Evolutionary conservation across 2,888 invertebrate genomes (phyloP), one percentile per base, ranked within the genome.

Genomic region (Ceratothoa steindachneri): DNA sequence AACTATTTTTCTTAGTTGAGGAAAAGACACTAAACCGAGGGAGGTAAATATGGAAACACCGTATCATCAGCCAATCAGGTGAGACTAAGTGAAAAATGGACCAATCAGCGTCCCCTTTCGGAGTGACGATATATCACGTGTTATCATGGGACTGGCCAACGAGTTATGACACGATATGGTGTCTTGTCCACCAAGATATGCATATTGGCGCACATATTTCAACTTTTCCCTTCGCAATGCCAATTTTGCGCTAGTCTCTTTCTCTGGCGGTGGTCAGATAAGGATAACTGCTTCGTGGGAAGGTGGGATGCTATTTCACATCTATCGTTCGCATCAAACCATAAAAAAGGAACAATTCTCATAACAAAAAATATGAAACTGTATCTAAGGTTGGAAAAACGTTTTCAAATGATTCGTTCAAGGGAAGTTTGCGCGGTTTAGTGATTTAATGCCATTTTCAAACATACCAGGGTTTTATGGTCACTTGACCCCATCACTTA

Each of bases 121-220:
- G 71, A 67, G 52, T 71, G 60, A 71, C 74, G 67, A 74, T 74
- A 74, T 67, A 71, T 74, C 74, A 74, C 67, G 67, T 67, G 71
- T 60, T 74, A 74, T 74, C 74, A 67, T 67, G 24, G 22, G 71
- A 71, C 74, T 74, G 74, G 71, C 67, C 74, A 69, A 55, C 55
- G 68, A 74, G 74, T 74, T 74, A 74, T 74, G 74, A 74, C 71
- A 68, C 60, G 74, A 74, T 74, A 74, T 30, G 71, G 68, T 15
- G 74, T 31, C 74, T 71, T 74, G 74, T 74, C 74, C 74, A 71
- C 67, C 67, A 51, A 74, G 71, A 74, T 74, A 74, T 74, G 74
- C 74, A 74, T 74, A 74, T 74, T 74, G 74, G 55, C 29, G 28
- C 71, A 55, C 74, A 74, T 74, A 74, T 74, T 74, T 74, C 74